These are phyloP conservation scores for Amphiura filiformis DNA, from an alignment of 35 echinoderm and acorn worm species.

Conservation along the genomic window DNA sequence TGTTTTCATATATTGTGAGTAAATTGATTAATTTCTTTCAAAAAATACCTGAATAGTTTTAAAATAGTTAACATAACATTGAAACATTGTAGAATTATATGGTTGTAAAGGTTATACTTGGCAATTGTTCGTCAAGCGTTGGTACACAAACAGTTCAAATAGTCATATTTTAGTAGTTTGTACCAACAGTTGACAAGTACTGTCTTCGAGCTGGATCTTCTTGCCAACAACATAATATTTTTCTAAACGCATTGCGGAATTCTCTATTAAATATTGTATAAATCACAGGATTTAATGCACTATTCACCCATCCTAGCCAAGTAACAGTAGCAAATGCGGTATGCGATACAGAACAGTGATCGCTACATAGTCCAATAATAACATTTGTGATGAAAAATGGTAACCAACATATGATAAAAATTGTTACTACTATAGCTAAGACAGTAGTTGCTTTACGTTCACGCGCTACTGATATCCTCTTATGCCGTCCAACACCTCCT, in stretches of 20 bases:
- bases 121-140: too few relatives aligned
- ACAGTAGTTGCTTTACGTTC: constrained; percentile 88
- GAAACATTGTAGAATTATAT: too few relatives aligned
- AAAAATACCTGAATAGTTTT: too few relatives aligned
- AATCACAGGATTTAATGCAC: constrained; percentile 82
- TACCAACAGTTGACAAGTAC: constrained; percentile 23
- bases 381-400: constrained; percentile 98
- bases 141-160: too few relatives aligned
- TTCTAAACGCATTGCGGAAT: constrained; percentile 80
- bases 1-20: too few relatives aligned
- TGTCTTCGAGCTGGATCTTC: constrained; percentile 3
- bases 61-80: too few relatives aligned
- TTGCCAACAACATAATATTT: constrained; percentile 11
- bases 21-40: too few relatives aligned
- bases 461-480: constrained; percentile 86
- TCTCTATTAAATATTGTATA: constrained; percentile 98
- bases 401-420: constrained; percentile 94
- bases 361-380: constrained; percentile 57
- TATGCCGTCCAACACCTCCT: constrained; percentile 33
- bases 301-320: constrained; percentile 95
- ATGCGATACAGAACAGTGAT: constrained; percentile 50
- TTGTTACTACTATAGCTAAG: constrained; percentile 80
- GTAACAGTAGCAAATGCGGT: constrained; percentile 69
- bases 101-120: too few relatives aligned
- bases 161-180: constrained; percentile 32